Evolutionary conservation across 2,888 invertebrate species (phyloP).

Genomic region (Drosophila flavopinicola): DNA sequence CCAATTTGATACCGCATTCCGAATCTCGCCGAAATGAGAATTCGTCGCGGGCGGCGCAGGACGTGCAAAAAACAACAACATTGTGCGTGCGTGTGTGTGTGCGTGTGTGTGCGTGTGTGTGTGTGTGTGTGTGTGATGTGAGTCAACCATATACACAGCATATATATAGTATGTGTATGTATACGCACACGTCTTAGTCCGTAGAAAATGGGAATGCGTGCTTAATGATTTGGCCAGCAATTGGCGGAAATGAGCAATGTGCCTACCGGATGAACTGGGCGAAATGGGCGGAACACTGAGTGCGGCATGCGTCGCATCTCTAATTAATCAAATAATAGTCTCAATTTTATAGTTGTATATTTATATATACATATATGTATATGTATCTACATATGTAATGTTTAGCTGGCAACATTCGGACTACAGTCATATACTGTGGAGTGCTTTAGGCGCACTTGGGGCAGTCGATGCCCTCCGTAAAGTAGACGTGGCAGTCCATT

Average conservation of each 20-base stretch:
- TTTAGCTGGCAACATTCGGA: too few relatives aligned
- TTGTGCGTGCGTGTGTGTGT: constrained; percentile 9
- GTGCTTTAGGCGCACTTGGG: too few relatives aligned
- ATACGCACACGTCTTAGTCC: neutral
- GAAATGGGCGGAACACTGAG: neutral
- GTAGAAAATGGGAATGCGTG: constrained; percentile 58
- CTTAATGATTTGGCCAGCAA: constrained; percentile 65
- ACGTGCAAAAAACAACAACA: constrained; percentile 74
- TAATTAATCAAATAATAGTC: too few relatives aligned
- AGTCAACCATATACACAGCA: constrained; percentile 14
- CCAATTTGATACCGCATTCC: constrained; percentile 43
- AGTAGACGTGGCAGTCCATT: too few relatives aligned
- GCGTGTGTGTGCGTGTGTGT: constrained; percentile 4
- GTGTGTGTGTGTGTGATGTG: constrained; percentile 5
- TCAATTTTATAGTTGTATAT: too few relatives aligned
- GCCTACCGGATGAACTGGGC: neutral
- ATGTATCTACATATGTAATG: too few relatives aligned
- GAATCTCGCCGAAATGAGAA: constrained; percentile 35
- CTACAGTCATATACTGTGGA: too few relatives aligned
- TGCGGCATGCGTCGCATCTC: too few relatives aligned
- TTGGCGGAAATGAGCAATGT: constrained; percentile 32
- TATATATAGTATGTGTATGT: neutral
- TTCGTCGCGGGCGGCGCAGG: constrained; percentile 68
- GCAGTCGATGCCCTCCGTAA: too few relatives aligned
- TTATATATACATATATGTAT: too few relatives aligned